These are phyloP conservation scores for Myanophis thanlyinensis DNA, from an alignment of 2,113 vertebrate species.

Conservation along the genomic window DNA sequence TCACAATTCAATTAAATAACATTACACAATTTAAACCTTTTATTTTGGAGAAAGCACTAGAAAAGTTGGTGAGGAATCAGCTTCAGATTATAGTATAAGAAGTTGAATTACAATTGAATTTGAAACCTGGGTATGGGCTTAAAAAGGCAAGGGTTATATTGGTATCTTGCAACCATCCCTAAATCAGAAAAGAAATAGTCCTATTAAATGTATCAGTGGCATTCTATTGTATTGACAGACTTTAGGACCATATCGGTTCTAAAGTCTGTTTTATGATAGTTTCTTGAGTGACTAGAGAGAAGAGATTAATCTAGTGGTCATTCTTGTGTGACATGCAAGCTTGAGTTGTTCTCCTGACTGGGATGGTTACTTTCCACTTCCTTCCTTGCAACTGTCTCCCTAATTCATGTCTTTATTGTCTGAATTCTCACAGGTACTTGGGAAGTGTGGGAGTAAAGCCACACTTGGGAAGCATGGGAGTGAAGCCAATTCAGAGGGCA, in stretches of 20 bases:
- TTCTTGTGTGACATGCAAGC: neutral
- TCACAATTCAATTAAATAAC: neutral
- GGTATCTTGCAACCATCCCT: neutral
- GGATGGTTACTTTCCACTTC: too few relatives aligned
- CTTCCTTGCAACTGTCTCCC: too few relatives aligned
- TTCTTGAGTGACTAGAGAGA: neutral
- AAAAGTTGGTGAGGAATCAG: neutral
- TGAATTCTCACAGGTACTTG: too few relatives aligned
- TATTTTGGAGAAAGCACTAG: neutral
- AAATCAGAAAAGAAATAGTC: neutral
- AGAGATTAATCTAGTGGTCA: neutral
- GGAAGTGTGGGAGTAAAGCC: too few relatives aligned
- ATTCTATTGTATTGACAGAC: neutral
- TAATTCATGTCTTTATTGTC: too few relatives aligned
- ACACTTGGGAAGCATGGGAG: too few relatives aligned
- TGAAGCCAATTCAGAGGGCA: too few relatives aligned
- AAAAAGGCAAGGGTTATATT: neutral
- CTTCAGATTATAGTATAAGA: neutral
- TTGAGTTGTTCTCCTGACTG: too few relatives aligned
- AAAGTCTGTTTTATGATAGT: neutral
- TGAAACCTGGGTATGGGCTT: neutral
- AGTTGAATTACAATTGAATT: neutral
- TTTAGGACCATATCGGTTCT: neutral
- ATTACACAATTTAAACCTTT: neutral
- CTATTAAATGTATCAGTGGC: neutral